A percentile compares a stretch with the other conserved stretches of the same genome.
Conservation (phyloP, 2,113 vertebrate species). For the Todiramphus saurophagus region DNA sequence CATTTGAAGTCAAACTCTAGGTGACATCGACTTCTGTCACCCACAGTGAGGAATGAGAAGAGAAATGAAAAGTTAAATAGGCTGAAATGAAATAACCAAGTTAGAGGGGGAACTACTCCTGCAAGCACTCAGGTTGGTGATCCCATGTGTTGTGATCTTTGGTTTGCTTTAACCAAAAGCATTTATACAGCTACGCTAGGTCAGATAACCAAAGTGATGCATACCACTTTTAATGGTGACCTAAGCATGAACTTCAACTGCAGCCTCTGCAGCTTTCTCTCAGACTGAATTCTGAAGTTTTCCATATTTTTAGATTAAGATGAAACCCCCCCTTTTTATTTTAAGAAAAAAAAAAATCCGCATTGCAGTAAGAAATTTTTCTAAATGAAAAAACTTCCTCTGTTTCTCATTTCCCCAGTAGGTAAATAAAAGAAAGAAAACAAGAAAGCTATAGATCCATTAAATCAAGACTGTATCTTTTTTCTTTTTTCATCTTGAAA, state of each 20-base stretch:
- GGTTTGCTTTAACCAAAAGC: not conserved
- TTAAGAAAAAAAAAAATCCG: not conserved
- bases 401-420: not conserved
- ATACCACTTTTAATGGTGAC: not conserved
- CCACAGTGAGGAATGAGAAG: not conserved
- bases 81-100: not conserved
- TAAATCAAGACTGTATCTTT: not conserved
- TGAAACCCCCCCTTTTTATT: not conserved
- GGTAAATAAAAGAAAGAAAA: not conserved
- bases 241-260: not conserved
- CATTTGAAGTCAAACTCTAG: not conserved
- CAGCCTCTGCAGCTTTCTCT: not conserved
- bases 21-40: not conserved
- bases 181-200: not conserved
- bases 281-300: not conserved
- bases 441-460: not conserved
- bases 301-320: not conserved
- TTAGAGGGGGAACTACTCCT: not conserved
- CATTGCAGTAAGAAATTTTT: not conserved
- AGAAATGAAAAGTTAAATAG: constrained; percentile 6
- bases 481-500: not conserved
- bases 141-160: not conserved
- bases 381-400: not conserved
- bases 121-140: not conserved
- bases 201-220: not conserved